Percentiles rank a stretch among this genome's conserved stretches.
These are phyloP conservation scores for Amyelois transitella DNA, from an alignment of 1,140 invertebrate species.

Conservation along the genomic window DNA sequence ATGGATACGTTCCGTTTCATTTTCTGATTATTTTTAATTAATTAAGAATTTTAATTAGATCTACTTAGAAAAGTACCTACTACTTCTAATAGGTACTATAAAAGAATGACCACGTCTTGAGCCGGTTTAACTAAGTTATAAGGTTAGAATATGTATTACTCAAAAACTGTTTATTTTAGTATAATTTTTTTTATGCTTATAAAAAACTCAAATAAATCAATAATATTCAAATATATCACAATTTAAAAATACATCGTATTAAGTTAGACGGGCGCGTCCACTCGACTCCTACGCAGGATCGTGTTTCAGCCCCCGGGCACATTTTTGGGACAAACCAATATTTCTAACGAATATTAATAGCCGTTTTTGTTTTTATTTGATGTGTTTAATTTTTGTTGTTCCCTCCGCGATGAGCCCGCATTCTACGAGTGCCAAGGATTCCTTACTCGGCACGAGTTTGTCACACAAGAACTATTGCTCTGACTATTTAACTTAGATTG, in stretches of 20 bases:
- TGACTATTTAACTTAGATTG: not conserved
- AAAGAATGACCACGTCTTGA: no score
- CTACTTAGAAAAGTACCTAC: no score
- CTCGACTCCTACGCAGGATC: slow-evolving; percentile 57
- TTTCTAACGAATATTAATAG: slow-evolving; percentile 72
- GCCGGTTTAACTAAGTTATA: no score
- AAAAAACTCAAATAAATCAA: slow-evolving; percentile 30
- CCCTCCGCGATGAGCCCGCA: slow-evolving; percentile 28
- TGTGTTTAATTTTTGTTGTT: slow-evolving; percentile 35
- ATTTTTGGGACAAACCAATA: slow-evolving; percentile 71
- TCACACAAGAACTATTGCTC: not conserved
- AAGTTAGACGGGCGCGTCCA: slow-evolving; percentile 35
- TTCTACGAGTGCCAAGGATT: slow-evolving; percentile 24
- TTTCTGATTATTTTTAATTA: no score
- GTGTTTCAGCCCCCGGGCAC: slow-evolving; percentile 62
- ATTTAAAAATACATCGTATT: slow-evolving; percentile 53
- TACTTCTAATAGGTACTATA: no score
- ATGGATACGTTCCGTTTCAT: slow-evolving; percentile 20
- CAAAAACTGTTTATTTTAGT: no score
- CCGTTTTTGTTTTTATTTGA: slow-evolving; percentile 60
- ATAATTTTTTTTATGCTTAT: no score
- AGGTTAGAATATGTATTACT: no score
- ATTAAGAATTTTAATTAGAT: no score
- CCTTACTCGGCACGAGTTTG: slow-evolving; percentile 1
- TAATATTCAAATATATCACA: slow-evolving; percentile 45